Evolutionary conservation across 2,797 vertebrate species (phyloP).

Genomic region (Sebastes hubbsi): DNA sequence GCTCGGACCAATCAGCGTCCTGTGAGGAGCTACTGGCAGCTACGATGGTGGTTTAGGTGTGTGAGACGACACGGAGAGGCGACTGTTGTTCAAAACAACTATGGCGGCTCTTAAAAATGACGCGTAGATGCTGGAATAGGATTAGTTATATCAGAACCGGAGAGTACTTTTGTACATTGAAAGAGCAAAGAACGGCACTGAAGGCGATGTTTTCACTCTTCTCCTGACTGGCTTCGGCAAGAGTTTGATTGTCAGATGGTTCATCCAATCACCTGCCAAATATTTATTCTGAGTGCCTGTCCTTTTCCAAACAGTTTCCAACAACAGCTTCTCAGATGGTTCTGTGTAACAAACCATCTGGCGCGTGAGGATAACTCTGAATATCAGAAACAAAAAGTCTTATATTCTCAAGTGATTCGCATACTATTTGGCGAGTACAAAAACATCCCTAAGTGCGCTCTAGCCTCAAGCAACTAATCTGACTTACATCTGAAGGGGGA

Average conservation of each 20-base stretch:
- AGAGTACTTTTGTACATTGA: background rate
- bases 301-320: background rate
- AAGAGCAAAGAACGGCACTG: background rate
- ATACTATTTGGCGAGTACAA: constrained; percentile 53
- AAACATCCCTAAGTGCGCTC: constrained; percentile 52
- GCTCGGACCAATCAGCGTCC: too few species aligned
- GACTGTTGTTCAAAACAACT: background rate
- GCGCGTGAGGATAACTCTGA: background rate
- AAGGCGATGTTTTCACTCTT: background rate
- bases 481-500: constrained; percentile 50
- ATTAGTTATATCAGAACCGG: background rate
- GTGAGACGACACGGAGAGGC: background rate
- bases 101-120: background rate
- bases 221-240: background rate
- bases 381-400: constrained; percentile 31
- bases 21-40: too few species aligned
- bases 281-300: background rate
- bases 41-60: too few species aligned
- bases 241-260: background rate
- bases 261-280: background rate
- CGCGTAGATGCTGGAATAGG: background rate
- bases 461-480: constrained; percentile 55
- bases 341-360: background rate
- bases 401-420: constrained; percentile 34
- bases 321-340: background rate